Conservation (phyloP, 2,888 invertebrate genomes). For the Pterostichus niger region DNA sequence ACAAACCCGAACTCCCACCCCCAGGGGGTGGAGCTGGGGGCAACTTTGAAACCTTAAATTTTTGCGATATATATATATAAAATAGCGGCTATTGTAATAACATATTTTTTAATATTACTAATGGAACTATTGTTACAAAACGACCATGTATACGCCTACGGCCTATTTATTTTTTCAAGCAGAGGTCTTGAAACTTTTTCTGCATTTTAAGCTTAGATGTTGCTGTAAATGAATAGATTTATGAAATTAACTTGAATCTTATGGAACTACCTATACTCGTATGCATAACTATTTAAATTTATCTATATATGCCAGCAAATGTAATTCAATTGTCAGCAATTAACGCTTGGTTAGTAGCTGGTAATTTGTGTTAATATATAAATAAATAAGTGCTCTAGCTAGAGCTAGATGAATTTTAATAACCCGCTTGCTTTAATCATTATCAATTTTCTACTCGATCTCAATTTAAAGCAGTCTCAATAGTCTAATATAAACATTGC, state of each 20-base stretch:
- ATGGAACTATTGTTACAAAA: constrained; percentile 31
- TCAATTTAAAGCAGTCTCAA: constrained; percentile 26
- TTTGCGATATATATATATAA: no score
- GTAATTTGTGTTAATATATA: constrained; percentile 51
- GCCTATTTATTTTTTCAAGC: no score
- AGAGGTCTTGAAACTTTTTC: no score
- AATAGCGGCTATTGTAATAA: not conserved
- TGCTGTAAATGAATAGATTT: no score
- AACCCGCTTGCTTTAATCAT: constrained; percentile 46
- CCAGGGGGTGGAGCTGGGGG: no score
- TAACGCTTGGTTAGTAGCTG: constrained; percentile 9
- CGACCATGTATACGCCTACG: constrained; percentile 9
- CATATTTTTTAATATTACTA: constrained; percentile 51
- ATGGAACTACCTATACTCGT: not conserved
- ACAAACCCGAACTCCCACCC: no score
- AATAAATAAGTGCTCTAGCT: constrained; percentile 35
- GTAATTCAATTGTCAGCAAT: constrained; percentile 45
- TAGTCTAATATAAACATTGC: not conserved
- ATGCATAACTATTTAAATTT: constrained; percentile 18
- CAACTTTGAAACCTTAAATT: no score
- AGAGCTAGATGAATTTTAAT: constrained; percentile 40
- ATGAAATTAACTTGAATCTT: not conserved
- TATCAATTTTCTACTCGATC: constrained; percentile 43
- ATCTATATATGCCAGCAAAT: constrained; percentile 20
- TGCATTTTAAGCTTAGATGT: no score